Base-by-base conservation (phyloP, 2,888 invertebrate genomes). In the Heliconius ismenius region DNA sequence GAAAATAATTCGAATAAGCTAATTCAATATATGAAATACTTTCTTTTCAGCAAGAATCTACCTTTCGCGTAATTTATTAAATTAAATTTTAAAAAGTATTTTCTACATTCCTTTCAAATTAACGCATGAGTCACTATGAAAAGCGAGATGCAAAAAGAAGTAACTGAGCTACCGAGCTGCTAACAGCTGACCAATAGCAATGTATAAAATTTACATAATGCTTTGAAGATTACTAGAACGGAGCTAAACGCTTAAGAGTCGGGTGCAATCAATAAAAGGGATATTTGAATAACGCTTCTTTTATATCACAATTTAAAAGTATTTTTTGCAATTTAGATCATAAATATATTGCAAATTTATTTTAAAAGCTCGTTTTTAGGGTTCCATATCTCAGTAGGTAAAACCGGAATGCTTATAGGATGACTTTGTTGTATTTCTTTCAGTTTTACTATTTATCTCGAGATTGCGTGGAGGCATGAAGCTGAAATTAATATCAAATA, bases 161-260 rank as follows among this genome's bases (percentile, higher is more conserved):
- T 54, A 69, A 54, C 49, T 32, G n/a, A 13, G 21, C 54, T n/a
- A 32, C 54, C 15, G n/a, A 69, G 32, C 54, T 67, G 13, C 67
- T 69, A 54, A 69, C 32, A 28, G n/a, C 67, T 69, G 69, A 69
- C 32, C 69, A 69, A 69, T 54, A 28, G 13, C 54, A n/a, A 54
- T 32, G 32, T 69, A 69, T 28, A 54, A 54, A 54, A 69, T 69
- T 69, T 69, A 32, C 69, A 69, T 69, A 69, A 69, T 32, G 69
- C 69, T 54, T 32, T 69, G 69, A 69, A 69, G 49, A 64, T 64
- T 69, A 69, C 49, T 28, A 54, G 54, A 54, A 54, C 49, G 54
- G 21, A 32, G 69, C 28, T 69, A 49, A 49, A 49, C 6, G 43
- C 68, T 54, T 69, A 54, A 69, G 49, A 69, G 28, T 69, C 28